Percentiles rank a stretch among this genome's conserved stretches.
Conservation (phyloP, 2,797 vertebrate species). For the Salarias fasciatus region DNA sequence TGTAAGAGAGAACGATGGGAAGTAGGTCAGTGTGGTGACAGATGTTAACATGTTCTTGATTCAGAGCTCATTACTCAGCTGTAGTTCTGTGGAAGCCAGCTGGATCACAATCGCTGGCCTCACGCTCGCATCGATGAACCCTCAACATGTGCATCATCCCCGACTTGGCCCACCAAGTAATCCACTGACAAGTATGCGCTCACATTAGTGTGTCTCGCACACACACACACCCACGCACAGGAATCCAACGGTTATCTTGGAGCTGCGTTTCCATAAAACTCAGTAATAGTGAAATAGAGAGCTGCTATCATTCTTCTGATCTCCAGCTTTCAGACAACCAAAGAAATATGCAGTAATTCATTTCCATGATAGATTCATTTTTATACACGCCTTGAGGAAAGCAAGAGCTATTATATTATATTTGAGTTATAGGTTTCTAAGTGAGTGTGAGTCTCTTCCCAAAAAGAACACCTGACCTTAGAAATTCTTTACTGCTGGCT, state of each 20-base stretch:
- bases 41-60: constrained; percentile 70
- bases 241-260: constrained; percentile 5
- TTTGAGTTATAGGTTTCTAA: constrained; percentile 45
- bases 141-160: constrained; percentile 26
- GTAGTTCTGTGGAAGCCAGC: constrained; percentile 64
- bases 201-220: neutral
- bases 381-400: constrained; percentile 47
- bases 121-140: constrained; percentile 31
- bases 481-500: constrained; percentile 50
- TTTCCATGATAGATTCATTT: constrained; percentile 46
- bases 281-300: neutral
- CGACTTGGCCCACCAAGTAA: neutral
- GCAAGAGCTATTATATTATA: constrained; percentile 49
- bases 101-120: constrained; percentile 53
- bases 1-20: constrained; percentile 58
- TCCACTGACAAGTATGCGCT: neutral
- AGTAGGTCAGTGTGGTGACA: constrained; percentile 75
- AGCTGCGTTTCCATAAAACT: constrained; percentile 14
- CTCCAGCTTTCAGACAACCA: constrained; percentile 42
- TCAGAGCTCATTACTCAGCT: constrained; percentile 71
- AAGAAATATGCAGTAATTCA: constrained; percentile 51
- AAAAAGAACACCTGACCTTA: constrained; percentile 51
- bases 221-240: too few relatives aligned
- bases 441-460: constrained; percentile 15
- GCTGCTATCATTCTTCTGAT: constrained; percentile 37